Conservation (phyloP, 2,888 invertebrate genomes). For the Tipula helvola region DNA sequence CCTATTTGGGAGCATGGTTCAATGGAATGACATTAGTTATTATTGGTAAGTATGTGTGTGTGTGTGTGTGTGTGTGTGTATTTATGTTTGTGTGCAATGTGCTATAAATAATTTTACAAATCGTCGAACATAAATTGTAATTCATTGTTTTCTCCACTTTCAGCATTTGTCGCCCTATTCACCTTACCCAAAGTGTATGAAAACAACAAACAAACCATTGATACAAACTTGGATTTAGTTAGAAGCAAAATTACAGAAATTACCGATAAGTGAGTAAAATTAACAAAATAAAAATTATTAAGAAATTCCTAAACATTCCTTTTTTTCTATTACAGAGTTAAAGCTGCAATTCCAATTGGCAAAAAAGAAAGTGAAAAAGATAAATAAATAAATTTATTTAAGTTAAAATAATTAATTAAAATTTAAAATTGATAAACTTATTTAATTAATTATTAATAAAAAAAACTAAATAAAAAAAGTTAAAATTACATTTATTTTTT, state of each 20-base stretch:
- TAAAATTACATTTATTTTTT: not conserved
- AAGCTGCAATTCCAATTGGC: constrained; percentile 78
- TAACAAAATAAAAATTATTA: not conserved
- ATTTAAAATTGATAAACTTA: not conserved
- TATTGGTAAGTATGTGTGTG: constrained; percentile 51
- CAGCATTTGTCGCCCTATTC: constrained; percentile 87
- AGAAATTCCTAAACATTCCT: not conserved
- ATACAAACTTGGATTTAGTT: constrained; percentile 79
- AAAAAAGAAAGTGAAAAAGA: constrained; percentile 78
- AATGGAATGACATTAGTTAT: constrained; percentile 98
- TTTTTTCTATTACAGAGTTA: constrained; percentile 49
- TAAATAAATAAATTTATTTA: constrained; percentile 43
- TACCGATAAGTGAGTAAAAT: constrained; percentile 63
- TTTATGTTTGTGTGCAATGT: not conserved
- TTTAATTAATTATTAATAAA: not conserved
- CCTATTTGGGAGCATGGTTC: constrained; percentile 97
- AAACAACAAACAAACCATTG: constrained; percentile 86
- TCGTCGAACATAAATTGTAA: constrained; percentile 12
- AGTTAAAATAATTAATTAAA: constrained; percentile 6
- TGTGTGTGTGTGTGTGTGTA: not conserved
- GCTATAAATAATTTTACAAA: not conserved
- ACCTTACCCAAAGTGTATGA: constrained; percentile 93
- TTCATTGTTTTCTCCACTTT: constrained; percentile 25
- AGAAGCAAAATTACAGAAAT: constrained; percentile 79
- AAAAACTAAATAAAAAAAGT: not conserved